A percentile compares a stretch with the other conserved stretches of the same genome.
Evolutionary conservation across 2,113 vertebrate species (phyloP).

Genomic region (Lepidothrix coronata): DNA sequence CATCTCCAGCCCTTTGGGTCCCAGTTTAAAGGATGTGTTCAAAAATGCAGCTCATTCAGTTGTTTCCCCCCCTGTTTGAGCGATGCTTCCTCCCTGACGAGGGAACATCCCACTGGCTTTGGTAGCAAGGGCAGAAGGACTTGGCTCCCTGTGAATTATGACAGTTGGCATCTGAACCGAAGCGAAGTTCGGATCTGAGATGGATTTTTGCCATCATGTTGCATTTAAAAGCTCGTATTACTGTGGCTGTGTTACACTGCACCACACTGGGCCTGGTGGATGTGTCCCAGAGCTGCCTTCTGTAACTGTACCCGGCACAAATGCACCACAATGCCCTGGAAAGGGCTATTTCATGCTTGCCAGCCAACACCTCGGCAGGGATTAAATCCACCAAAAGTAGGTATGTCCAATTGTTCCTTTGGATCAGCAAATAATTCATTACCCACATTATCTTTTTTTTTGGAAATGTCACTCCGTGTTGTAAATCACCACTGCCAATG

Average conservation of each 20-base stretch:
- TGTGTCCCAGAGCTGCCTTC: slow-evolving; percentile 60
- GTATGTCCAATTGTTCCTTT: slow-evolving; percentile 61
- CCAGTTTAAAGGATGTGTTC: background rate
- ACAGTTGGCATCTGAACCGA: slow-evolving; percentile 37
- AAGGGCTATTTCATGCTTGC: slow-evolving; percentile 49
- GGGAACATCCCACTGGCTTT: background rate
- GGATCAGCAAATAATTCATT: slow-evolving; percentile 62
- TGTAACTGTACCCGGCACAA: slow-evolving; percentile 59
- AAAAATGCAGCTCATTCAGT: fast-evolving
- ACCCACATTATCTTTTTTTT: slow-evolving; percentile 37
- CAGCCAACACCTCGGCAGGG: slow-evolving; percentile 29
- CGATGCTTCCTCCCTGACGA: background rate
- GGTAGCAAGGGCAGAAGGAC: background rate
- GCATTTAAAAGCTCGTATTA: slow-evolving; percentile 67
- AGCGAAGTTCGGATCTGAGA: slow-evolving; percentile 28
- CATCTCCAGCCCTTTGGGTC: background rate
- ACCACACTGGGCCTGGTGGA: slow-evolving; percentile 8
- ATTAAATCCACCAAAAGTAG: slow-evolving; percentile 54
- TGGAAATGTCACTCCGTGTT: background rate
- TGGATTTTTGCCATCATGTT: slow-evolving; percentile 61
- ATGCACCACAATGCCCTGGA: slow-evolving; percentile 51
- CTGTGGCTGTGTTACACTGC: slow-evolving; percentile 56
- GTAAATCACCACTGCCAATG: slow-evolving; percentile 51
- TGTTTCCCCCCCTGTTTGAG: background rate
- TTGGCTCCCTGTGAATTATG: background rate